Evolutionary conservation across 2,113 vertebrate genomes (phyloP).

Genomic region (Bos javanicus): DNA sequence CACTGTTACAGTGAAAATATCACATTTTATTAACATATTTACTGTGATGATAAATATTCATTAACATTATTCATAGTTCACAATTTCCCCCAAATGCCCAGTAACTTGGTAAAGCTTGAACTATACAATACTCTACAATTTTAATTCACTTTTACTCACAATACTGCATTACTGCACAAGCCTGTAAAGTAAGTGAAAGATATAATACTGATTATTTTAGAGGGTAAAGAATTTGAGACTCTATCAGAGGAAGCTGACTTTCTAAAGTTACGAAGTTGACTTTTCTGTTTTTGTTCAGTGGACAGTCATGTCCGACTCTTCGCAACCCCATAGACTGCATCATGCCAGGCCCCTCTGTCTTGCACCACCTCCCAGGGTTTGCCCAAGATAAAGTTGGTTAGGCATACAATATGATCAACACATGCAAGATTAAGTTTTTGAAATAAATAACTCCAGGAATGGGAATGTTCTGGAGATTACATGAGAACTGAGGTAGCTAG

Average conservation of each 20-base stretch:
- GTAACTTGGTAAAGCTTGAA: background rate
- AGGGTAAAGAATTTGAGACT: background rate
- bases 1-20: background rate
- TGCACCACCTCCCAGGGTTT: background rate
- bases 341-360: background rate
- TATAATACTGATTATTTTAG: background rate
- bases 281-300: background rate
- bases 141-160: background rate
- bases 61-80: background rate
- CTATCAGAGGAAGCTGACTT: background rate
- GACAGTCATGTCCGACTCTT: background rate
- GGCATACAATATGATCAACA: background rate
- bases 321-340: accelerated
- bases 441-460: background rate
- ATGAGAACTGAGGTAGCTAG: background rate
- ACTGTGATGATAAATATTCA: background rate
- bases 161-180: background rate
- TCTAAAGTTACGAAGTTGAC: background rate
- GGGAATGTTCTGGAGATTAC: background rate
- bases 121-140: background rate
- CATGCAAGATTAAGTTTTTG: background rate
- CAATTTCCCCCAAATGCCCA: background rate
- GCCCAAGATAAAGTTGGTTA: background rate
- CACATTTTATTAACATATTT: background rate
- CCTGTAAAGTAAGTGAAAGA: background rate